Evolutionary conservation across 2,888 invertebrate species (phyloP).

Genomic region (Lasioglossum lativentre): DNA sequence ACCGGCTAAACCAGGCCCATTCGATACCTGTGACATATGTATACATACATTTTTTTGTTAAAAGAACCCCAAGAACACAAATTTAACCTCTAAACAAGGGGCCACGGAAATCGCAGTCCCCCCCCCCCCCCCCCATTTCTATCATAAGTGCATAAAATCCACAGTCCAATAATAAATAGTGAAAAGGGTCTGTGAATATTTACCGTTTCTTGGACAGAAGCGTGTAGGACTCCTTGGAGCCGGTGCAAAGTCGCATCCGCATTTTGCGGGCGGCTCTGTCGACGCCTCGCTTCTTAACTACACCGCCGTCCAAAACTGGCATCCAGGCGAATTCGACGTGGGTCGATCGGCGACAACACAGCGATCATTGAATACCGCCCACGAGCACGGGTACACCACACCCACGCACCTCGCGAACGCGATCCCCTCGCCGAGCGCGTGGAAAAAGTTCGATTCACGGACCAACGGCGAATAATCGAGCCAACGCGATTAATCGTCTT

Average conservation of each 20-base stretch:
- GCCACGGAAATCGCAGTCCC: too few species aligned
- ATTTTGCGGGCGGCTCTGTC: slow-evolving; percentile 77
- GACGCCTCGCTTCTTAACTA: slow-evolving; percentile 78
- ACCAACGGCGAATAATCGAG: slow-evolving; percentile 33
- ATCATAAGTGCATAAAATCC: too few species aligned
- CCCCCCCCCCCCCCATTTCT: too few species aligned
- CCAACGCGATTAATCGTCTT: slow-evolving; percentile 58
- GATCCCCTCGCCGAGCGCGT: slow-evolving; percentile 8
- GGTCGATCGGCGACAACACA: slow-evolving; percentile 44
- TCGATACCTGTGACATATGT: too few species aligned
- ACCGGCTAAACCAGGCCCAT: too few species aligned
- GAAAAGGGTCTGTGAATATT: not conserved
- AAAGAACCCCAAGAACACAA: too few species aligned
- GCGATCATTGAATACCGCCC: slow-evolving; percentile 61
- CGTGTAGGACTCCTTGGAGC: slow-evolving; percentile 83
- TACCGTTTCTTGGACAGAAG: slow-evolving; percentile 84
- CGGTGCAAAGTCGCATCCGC: slow-evolving; percentile 83
- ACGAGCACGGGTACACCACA: slow-evolving; percentile 48
- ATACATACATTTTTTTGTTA: too few species aligned
- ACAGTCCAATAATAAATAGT: not conserved
- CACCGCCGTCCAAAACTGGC: slow-evolving; percentile 81
- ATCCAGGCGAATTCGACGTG: slow-evolving; percentile 73
- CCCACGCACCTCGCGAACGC: slow-evolving; percentile 48
- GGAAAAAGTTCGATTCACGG: slow-evolving; percentile 19
- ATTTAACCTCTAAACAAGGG: too few species aligned